Evolutionary conservation across 2,888 invertebrate genomes (phyloP).

Genomic region (Drosophila formosana): DNA sequence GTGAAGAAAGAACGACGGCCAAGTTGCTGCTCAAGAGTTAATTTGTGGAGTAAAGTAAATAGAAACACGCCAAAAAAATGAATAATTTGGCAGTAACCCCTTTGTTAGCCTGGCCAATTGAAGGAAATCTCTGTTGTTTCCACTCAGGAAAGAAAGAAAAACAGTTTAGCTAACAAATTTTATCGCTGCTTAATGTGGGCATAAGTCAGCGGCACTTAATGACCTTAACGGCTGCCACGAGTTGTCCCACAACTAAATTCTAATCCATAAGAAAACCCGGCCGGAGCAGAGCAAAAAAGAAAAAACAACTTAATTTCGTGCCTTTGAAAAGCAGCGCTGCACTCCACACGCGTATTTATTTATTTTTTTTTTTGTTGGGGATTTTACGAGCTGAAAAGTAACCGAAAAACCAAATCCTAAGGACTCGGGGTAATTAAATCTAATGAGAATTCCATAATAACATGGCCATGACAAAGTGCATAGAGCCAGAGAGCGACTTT

Average conservation of each 20-base stretch:
- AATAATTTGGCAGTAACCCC: constrained; percentile 19
- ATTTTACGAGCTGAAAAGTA: constrained; percentile 72
- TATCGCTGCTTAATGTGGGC: constrained; percentile 74
- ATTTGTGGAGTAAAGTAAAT: background rate
- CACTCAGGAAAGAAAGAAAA: constrained; percentile 26
- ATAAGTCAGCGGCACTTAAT: constrained; percentile 63
- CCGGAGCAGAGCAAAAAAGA: constrained; percentile 17
- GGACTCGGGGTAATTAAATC: constrained; percentile 72
- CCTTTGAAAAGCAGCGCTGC: constrained; percentile 44
- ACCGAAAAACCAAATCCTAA: constrained; percentile 40
- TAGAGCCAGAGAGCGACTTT: constrained; percentile 18
- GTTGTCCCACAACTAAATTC: constrained; percentile 52
- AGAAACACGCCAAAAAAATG: constrained; percentile 1
- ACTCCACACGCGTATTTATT: constrained; percentile 39
- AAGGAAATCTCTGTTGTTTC: constrained; percentile 26
- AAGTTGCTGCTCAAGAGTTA: background rate
- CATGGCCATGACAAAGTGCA: constrained; percentile 73
- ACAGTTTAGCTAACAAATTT: constrained; percentile 64
- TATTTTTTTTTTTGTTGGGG: background rate
- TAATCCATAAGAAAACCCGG: constrained; percentile 20
- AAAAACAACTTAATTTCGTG: constrained; percentile 76
- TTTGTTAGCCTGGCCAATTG: constrained; percentile 15
- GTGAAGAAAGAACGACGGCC: background rate
- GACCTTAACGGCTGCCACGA: constrained; percentile 77
- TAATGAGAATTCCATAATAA: constrained; percentile 79